Base-by-base conservation (phyloP, 2,888 invertebrate genomes). In the Trissolcus brochymenae region DNA sequence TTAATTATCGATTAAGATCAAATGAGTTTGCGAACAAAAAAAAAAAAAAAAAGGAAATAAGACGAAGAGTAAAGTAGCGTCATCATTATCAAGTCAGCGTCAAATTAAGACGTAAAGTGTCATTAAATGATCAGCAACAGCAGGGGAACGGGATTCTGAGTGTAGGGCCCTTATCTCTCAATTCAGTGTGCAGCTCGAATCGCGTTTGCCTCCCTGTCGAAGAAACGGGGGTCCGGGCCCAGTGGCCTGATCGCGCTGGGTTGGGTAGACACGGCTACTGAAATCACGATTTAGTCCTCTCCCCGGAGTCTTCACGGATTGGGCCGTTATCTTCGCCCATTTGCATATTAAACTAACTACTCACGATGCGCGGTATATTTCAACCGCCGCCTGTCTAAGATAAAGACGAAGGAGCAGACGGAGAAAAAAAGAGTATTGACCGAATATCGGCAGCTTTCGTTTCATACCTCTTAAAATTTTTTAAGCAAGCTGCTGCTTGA, bases 341-440 rank as follows among this genome's bases (percentile, higher is more conserved):
- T 88, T 88, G 87, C 88, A 88, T 88, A 88, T 88, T 88, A 88
- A 88, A 88, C 87, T 88, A 88, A 88, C 88, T 88, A 88, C 88
- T 88, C 87, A 86, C 87, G 85, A 84, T 86, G 84, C 84, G 86
- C 86, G 85, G 85, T 84, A 87, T 88, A 88, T 85, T 85, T 85
- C 84, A 85, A 80, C 79, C 57, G 61, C 74, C 59, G 74, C 68
- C 77, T 74, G 78, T 76, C 73, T 67, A 57, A 73, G 72, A 70
- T 76, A 76, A 76, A 76, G 78, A 76, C 72, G 66, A 71, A 74
- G 55, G 67, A 59, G 67, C 54, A 64, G 19, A 11, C 14, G 11
- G 19, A 51, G 17, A n/a, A 72, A 72, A 49, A 67, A 66, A 60
- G 56, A 57, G 71, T 68, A 70, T 66, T 72, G 73, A 59, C 65